phyloP scores from a whole-genome alignment of 2,888 invertebrate species.

The Exocentrus adspersus region DNA sequence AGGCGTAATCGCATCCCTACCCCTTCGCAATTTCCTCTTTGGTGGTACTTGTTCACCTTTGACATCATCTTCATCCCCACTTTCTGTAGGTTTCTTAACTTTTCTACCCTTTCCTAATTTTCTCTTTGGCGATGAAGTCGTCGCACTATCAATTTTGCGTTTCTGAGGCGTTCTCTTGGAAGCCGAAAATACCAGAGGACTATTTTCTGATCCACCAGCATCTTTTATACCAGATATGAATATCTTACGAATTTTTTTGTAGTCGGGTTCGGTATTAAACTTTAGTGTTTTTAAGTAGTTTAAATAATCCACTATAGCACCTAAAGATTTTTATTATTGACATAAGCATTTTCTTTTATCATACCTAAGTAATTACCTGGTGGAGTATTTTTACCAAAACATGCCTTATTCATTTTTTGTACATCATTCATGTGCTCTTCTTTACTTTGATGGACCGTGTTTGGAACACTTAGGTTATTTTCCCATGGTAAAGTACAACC shows the following conservation, averaged over 20 bases:
- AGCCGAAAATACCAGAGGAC: slow-evolving; percentile 70
- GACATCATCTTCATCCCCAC: too few relatives aligned
- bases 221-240: slow-evolving; percentile 74
- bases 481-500: slow-evolving; percentile 89
- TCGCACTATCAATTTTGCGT: slow-evolving; percentile 25
- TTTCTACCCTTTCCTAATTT: slow-evolving; percentile 31
- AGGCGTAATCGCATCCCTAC: too few relatives aligned
- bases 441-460: slow-evolving; percentile 75
- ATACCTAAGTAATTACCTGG: slow-evolving; percentile 40
- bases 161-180: slow-evolving; percentile 29
- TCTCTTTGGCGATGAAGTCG: slow-evolving; percentile 27
- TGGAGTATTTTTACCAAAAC: slow-evolving; percentile 42
- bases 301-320: slow-evolving; percentile 72
- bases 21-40: slow-evolving; percentile 28
- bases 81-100: slow-evolving; percentile 20
- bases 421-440: slow-evolving; percentile 70
- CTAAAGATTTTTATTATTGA: slow-evolving; percentile 57
- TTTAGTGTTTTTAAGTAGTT: slow-evolving; percentile 74
- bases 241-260: slow-evolving; percentile 74
- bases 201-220: slow-evolving; percentile 67
- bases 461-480: slow-evolving; percentile 69
- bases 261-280: slow-evolving; percentile 79
- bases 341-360: neutral
- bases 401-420: slow-evolving; percentile 41
- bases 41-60: too few relatives aligned